Base-by-base conservation (phyloP, 2,888 invertebrate genomes). In the Dryadula phaetusa region DNA sequence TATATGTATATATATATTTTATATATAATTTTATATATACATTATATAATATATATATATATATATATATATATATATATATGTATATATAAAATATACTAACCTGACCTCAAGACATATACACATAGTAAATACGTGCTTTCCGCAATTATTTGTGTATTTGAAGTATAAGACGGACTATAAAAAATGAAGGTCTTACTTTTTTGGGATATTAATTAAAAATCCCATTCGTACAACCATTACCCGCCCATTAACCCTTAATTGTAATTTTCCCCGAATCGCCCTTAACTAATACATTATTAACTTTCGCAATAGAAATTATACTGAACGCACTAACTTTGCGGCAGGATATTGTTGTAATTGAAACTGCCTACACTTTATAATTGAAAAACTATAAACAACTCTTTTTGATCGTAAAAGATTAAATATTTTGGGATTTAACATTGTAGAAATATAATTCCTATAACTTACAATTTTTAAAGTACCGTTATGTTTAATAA, bases 161-260 rank as follows among this genome's bases (percentile, higher is more conserved):
- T 53, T 34, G 37, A n/a, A 37, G 7, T 1, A 54, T 32, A 12
- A 4, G 14, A 3, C 5, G 2, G 12, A 44, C 16, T 32, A 25
- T 34, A 34, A 16, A 25, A 56, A 47, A 64, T 34, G 25, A 18
- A 34, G 12, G 14, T 34, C 14, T 46, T 32, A 32, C 32, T 32
- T 46, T 5, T n/a, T 32, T 46, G 3, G 22, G 46, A 64, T 44
- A 25, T 63, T 64, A 64, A 56, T 64, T 46, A 37, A 56, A 60
- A 60, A 60, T 20, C 18, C 46, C 60, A 60, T 66, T 66, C 37
- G 54, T 28, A 47, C 61, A 42, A 32, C 61, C 61, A 65, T 65
- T 56, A 65, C 49, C 47, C 61, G 61, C 53, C 42, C 56, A 62
- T 68, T 65, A 65, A 65, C 49, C 66, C 62, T 22, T 20, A 62